These are phyloP conservation scores for Iguana delicatissima DNA, from an alignment of 2,797 vertebrate species.

Conservation along the genomic window DNA sequence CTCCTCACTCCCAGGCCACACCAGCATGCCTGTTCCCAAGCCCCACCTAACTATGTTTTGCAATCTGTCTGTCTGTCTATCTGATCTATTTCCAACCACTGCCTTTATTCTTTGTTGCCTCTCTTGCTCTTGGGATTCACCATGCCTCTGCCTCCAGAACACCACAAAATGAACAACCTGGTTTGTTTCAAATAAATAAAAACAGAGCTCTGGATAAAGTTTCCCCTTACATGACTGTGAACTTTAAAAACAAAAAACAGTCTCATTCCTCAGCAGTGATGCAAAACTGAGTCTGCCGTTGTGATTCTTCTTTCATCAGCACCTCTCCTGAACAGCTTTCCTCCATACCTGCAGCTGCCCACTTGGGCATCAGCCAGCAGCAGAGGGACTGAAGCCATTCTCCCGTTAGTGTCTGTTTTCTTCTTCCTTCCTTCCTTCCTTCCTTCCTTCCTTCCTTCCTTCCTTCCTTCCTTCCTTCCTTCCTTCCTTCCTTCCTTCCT, in stretches of 20 bases:
- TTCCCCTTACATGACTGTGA: neutral
- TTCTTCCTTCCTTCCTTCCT: neutral
- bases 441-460: neutral
- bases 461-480: neutral
- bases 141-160: neutral
- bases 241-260: conserved; percentile 16
- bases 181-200: neutral
- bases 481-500: neutral
- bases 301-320: neutral
- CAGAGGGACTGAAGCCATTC: conserved; percentile 52
- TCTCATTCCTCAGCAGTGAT: neutral
- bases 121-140: neutral
- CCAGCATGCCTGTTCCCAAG: conserved; percentile 43
- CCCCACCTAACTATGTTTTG: neutral
- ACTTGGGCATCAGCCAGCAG: conserved; percentile 75
- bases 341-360: conserved; percentile 76
- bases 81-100: neutral
- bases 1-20: conserved; percentile 57
- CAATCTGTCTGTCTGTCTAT: neutral
- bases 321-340: neutral
- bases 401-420: neutral
- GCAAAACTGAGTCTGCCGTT: conserved; percentile 8
- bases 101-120: neutral
- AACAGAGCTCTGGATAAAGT: neutral
- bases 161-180: neutral